Evolutionary conservation across 2,888 invertebrate genomes (phyloP).

Genomic region (Taphrorychus bicolor): DNA sequence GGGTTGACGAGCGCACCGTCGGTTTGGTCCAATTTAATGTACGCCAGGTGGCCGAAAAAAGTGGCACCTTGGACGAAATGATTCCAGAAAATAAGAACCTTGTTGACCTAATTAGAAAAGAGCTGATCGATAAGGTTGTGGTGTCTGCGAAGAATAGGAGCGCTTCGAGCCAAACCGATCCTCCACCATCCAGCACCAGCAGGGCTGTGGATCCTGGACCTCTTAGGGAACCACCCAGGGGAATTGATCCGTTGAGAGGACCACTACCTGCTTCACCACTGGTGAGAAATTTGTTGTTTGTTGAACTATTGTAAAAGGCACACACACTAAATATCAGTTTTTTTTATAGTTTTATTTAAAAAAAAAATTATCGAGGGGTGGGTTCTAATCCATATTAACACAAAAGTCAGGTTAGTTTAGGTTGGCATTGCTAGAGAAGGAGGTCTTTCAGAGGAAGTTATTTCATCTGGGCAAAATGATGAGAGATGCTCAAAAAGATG

Average conservation of each 20-base stretch:
- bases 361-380: too few relatives aligned
- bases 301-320: background rate
- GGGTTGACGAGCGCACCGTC: conserved; percentile 60
- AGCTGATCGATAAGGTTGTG: conserved; percentile 71
- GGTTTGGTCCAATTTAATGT: conserved; percentile 60
- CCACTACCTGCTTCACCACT: background rate
- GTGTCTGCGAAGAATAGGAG: conserved; percentile 48
- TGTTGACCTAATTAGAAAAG: conserved; percentile 67
- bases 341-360: too few relatives aligned
- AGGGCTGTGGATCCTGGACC: conserved; percentile 8
- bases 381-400: too few relatives aligned
- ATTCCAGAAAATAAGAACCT: conserved; percentile 71
- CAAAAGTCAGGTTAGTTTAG: too few relatives aligned
- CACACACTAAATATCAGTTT: too few relatives aligned
- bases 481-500: too few relatives aligned
- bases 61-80: conserved; percentile 68
- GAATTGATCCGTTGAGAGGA: conserved; percentile 5
- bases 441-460: too few relatives aligned
- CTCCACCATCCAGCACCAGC: background rate
- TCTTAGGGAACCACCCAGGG: conserved; percentile 2
- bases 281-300: background rate
- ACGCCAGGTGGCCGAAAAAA: conserved; percentile 50
- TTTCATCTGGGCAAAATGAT: too few relatives aligned
- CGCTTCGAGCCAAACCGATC: conserved; percentile 48
- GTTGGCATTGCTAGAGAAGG: too few relatives aligned